Evolutionary conservation across 2,888 invertebrate genomes (phyloP), one percentile per base, ranked within the genome.

Genomic region (Odontomyia ornata): DNA sequence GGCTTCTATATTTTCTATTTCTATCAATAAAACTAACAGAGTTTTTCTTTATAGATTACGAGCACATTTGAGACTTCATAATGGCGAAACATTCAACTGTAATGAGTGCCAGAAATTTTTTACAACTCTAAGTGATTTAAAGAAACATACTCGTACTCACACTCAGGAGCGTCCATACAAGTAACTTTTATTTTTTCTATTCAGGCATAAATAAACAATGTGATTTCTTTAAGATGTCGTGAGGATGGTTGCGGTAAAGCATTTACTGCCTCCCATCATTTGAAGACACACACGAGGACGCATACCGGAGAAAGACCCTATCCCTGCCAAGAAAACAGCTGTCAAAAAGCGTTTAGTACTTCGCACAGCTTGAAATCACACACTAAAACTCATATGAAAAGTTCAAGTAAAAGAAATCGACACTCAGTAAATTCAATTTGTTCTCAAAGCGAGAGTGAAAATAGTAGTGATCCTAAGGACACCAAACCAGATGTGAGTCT

Each of bases 61-160:
- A 86, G 97, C 97, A 75, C 97, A 97, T 86, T 92, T 97, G 86
- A 90, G 97, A 81, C 88, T 98, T 77, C 98, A 98, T 88, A 97
- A 93, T 84, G 98, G 98, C 11, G 93, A 96, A 85, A 97, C 97
- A 7, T 98, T 98, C 86, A 96, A 97, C 88, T 98, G 97, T 86
- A 91, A 92, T 82, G 90, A 94, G 75, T 98, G 97, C 84, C 89
- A 91, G 79, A 97, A 97, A 85, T 95, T 92, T 86, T 98, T 98
- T 86, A 98, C 97, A 9, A 98, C 97, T 21, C 89, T 95, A 79
- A 96, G 96, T 86, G 97, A 98, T 88, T 90, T 97, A 82, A 95
- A 96, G 88, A 98, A 98, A 89, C 98, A 98, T 86, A 91, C 92
- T 82, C 90, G 97, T 78, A 96, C 95, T 27, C 97, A 97, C 84